phyloP scores from a whole-genome alignment of 2,797 vertebrate species.

The Enteromius mattozi region DNA sequence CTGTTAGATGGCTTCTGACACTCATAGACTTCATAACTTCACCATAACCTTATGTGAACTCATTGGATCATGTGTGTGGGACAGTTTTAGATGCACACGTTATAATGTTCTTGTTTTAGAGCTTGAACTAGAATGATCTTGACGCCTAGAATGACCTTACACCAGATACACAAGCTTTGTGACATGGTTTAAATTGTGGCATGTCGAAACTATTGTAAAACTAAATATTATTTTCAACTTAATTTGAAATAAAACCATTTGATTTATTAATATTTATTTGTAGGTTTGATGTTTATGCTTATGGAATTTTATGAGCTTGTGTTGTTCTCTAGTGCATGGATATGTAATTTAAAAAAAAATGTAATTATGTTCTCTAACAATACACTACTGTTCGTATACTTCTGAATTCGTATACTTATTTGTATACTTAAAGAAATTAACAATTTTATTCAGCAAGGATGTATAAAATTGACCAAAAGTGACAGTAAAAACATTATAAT shows the following conservation, averaged over 20 bases:
- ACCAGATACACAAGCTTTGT: neutral
- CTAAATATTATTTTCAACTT: neutral
- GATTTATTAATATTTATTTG: neutral
- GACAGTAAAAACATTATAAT: neutral
- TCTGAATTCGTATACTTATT: too few species aligned
- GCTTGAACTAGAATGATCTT: constrained; percentile 3
- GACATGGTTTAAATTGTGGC: neutral
- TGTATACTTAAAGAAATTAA: neutral
- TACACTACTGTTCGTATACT: neutral
- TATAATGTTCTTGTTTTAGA: neutral
- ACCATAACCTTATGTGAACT: constrained; percentile 13
- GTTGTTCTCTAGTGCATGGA: neutral
- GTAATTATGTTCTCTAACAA: neutral
- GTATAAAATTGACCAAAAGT: neutral
- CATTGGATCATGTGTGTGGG: neutral
- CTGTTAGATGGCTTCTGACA: neutral
- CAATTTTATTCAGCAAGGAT: neutral
- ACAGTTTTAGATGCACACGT: constrained; percentile 3
- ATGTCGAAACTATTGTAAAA: neutral
- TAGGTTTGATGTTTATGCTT: neutral
- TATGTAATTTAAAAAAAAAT: neutral
- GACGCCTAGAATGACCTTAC: neutral
- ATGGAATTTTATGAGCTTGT: neutral
- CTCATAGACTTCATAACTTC: constrained; percentile 15
- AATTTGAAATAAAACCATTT: neutral